Percentiles rank a stretch among this genome's conserved stretches.
Evolutionary conservation across 1,140 invertebrate genomes (phyloP).

Genomic region (Xylocopa sonorina): DNA sequence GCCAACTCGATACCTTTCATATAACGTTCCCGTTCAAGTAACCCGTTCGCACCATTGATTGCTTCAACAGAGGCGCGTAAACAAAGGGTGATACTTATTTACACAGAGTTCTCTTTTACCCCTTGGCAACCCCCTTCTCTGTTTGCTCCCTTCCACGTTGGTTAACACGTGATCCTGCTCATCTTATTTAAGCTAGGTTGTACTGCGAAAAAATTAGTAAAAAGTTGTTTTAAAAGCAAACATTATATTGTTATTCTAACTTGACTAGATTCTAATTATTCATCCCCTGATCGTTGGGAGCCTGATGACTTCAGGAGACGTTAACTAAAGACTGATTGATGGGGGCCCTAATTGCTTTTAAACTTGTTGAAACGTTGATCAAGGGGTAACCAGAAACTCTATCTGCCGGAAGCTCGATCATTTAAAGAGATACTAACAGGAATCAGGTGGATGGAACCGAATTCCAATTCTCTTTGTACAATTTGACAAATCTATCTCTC

Average conservation of each 20-base stretch:
- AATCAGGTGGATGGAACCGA: not conserved
- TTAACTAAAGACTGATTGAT: conserved; percentile 17
- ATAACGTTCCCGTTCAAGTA: no score
- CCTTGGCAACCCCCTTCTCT: not conserved
- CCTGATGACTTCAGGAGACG: not conserved
- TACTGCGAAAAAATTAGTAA: no score
- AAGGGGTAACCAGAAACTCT: not conserved
- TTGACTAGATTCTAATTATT: not conserved
- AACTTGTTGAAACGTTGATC: conserved; percentile 23
- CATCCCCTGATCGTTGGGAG: not conserved
- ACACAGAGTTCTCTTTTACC: not conserved
- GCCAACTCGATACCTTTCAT: no score
- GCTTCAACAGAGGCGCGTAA: not conserved
- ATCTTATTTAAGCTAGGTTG: not conserved
- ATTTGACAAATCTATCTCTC: not conserved
- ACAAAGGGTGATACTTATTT: conserved; percentile 30
- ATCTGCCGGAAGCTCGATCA: not conserved
- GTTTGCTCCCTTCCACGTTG: not conserved
- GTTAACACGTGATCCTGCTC: not conserved
- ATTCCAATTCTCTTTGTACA: not conserved
- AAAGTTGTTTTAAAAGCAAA: not conserved
- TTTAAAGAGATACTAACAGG: not conserved
- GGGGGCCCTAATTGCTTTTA: conserved; percentile 21
- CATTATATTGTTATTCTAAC: not conserved
- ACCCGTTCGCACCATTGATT: not conserved